These are phyloP conservation scores for Astur gentilis DNA, from an alignment of 2,113 vertebrate species.

Conservation along the genomic window DNA sequence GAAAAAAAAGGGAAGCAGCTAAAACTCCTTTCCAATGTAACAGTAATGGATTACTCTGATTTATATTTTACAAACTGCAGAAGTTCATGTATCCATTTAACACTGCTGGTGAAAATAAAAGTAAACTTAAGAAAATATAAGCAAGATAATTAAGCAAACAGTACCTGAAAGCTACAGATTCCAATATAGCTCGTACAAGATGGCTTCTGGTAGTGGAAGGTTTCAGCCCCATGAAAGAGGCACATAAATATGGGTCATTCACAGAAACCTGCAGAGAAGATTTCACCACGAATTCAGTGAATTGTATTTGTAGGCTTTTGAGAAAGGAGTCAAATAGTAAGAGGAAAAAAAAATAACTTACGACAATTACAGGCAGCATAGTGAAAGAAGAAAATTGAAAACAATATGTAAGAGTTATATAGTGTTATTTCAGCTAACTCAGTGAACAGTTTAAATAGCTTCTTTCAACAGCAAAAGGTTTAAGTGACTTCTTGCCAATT, in stretches of 20 bases:
- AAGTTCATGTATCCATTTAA: neutral
- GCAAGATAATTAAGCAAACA: neutral
- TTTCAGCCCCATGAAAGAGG: slow-evolving; percentile 92
- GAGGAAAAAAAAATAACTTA: slow-evolving; percentile 73
- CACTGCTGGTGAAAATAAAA: neutral
- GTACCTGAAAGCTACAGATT: slow-evolving; percentile 93
- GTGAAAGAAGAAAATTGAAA: slow-evolving; percentile 68
- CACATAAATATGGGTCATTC: slow-evolving; percentile 87
- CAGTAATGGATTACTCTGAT: neutral
- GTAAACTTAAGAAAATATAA: neutral
- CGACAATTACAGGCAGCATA: slow-evolving; percentile 72
- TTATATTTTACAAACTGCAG: neutral
- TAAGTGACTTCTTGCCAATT: neutral
- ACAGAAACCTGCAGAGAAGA: slow-evolving; percentile 79
- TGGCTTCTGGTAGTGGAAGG: slow-evolving; percentile 88
- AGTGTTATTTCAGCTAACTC: neutral
- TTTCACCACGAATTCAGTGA: neutral
- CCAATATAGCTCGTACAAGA: slow-evolving; percentile 91
- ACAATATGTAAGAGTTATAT: slow-evolving; percentile 42
- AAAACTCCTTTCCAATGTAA: neutral
- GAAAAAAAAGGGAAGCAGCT: neutral
- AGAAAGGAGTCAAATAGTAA: slow-evolving; percentile 34
- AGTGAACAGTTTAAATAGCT: neutral
- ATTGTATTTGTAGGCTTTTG: neutral
- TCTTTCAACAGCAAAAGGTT: neutral